Evolutionary conservation across 2,797 vertebrate species (phyloP).

Genomic region (Alcedo quadribrachys): DNA sequence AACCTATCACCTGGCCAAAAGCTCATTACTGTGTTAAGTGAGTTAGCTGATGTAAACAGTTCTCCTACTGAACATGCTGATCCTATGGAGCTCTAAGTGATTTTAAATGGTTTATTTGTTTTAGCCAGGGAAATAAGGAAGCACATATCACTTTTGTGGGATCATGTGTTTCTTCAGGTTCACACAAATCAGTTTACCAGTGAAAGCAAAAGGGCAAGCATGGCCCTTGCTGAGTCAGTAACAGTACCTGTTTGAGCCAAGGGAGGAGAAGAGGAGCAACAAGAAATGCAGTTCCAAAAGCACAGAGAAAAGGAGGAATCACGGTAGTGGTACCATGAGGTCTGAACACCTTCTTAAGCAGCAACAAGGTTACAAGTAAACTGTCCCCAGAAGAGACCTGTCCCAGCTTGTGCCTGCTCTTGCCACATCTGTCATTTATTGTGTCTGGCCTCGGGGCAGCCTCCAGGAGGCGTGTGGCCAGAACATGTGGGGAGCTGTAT

Average conservation of each 20-base stretch:
- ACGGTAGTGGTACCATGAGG: neutral
- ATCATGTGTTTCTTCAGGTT: neutral
- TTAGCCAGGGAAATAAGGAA: neutral
- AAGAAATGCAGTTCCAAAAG: neutral
- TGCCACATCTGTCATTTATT: neutral
- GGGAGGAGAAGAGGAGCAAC: neutral
- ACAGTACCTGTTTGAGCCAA: neutral
- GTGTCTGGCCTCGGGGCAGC: neutral
- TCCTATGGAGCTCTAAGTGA: neutral
- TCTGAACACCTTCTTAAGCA: neutral
- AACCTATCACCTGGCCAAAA: constrained; percentile 22
- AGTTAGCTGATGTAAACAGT: constrained; percentile 10
- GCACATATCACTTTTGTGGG: neutral
- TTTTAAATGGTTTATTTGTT: neutral
- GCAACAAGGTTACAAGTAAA: neutral
- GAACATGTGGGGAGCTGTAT: neutral
- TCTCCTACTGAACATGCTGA: neutral
- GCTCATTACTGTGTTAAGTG: neutral
- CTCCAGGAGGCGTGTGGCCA: neutral
- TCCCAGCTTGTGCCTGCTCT: neutral
- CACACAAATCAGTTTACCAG: neutral
- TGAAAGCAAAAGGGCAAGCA: neutral
- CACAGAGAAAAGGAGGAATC: neutral
- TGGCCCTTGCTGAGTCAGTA: neutral
- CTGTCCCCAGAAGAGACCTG: neutral